These are phyloP conservation scores for Coptodon bakossiorum DNA, from an alignment of 2,113 vertebrate genomes.

Conservation along the genomic window DNA sequence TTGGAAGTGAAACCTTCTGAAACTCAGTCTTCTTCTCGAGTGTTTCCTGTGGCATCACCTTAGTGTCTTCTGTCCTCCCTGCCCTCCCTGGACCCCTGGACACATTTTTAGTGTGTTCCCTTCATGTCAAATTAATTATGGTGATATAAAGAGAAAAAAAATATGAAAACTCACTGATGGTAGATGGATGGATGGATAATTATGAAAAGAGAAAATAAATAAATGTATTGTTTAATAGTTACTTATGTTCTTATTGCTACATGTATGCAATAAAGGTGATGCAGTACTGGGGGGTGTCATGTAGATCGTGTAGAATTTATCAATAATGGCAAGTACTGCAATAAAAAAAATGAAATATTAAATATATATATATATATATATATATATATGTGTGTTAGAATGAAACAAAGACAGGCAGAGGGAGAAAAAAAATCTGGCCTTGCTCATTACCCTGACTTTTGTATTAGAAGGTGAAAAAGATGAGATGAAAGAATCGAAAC, in stretches of 20 bases:
- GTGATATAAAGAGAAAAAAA: not conserved
- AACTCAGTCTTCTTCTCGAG: not conserved
- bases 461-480: not conserved
- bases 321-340: not conserved
- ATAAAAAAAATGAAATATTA: not conserved
- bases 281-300: not conserved
- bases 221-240: not conserved
- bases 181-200: not conserved
- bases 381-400: not conserved
- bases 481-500: not conserved
- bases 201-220: not conserved
- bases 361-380: fast-evolving
- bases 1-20: not conserved
- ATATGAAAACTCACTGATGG: not conserved
- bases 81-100: not conserved
- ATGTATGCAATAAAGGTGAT: not conserved
- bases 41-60: not conserved
- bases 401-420: not conserved
- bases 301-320: not conserved
- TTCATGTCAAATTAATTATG: not conserved
- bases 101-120: not conserved
- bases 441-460: not conserved
- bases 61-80: not conserved
- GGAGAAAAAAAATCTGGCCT: not conserved
- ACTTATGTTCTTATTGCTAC: not conserved